Evolutionary conservation across 2,113 vertebrate species (phyloP), one percentile per base, ranked within the genome.

Genomic region (Chamaea fasciata): DNA sequence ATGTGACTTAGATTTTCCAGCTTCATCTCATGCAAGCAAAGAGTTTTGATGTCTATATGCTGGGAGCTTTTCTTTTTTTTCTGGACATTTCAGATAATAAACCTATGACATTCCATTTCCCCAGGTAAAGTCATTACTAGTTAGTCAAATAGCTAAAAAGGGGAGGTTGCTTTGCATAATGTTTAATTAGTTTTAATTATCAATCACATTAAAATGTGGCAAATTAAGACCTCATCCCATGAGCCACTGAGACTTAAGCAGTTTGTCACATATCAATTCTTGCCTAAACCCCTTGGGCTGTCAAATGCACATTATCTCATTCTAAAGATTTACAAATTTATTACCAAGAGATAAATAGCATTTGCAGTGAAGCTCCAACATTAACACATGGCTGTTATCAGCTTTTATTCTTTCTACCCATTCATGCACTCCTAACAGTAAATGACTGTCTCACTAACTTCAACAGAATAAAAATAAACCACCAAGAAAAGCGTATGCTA

Each of bases 171-270:
- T 91, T 92, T 96, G 86, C 59, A 69, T 60, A 89, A 62, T 15
- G 83, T 89, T 95, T 92, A 89, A 84, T 94, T 83, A 75, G 53
- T 78, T 92, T 92, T 90, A 96, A 90, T 92, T 96, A 97, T 75
- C 49, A 4, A 93, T 91, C 94, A 91, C 88, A 95, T 87, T 94
- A 86, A 96, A 93, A 89, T 28, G 6, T 22, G 63, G 20, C 84
- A 90, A 95, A 76, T 92, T 55, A 89, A 83, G 83, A 79, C 41
- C 1, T 1, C 11, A 79, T 47, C 39, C 65, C 77, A 86, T 21
- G 44, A 88, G 76, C 62, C 68, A 92, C 22, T 18, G 41, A 90
- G 73, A 52, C 81, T 89, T 77, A 80, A 80, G 67, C 16, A 79
- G 44, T 70, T 73, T 91, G 78, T 95, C 83, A 89, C 44, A 60